These are phyloP conservation scores for Habrosyne pyritoides DNA, from an alignment of 2,888 invertebrate species.

Conservation along the genomic window DNA sequence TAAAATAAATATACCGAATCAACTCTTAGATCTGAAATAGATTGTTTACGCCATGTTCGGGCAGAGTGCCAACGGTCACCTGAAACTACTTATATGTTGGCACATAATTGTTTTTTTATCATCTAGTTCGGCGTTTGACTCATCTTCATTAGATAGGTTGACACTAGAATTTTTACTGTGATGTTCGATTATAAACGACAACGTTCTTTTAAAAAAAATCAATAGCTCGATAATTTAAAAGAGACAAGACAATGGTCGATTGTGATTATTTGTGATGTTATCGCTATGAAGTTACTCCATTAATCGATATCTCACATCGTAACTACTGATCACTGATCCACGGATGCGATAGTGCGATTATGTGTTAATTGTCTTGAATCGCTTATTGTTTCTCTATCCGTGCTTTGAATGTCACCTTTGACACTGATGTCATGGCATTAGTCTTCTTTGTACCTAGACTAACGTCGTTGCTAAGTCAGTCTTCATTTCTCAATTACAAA, in stretches of 20 bases:
- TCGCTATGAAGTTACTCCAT: constrained; percentile 40
- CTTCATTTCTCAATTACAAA: neutral
- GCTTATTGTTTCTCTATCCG: constrained; percentile 52
- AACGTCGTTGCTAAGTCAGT: neutral
- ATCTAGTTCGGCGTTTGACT: constrained; percentile 47
- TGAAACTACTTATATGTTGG: constrained; percentile 73
- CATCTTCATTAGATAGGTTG: constrained; percentile 33
- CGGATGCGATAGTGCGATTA: constrained; percentile 43
- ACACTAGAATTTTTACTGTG: constrained; percentile 9
- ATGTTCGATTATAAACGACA: constrained; percentile 14
- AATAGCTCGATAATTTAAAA: constrained; percentile 2
- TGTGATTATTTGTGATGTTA: constrained; percentile 37
- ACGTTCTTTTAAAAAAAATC: neutral
- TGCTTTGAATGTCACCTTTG: constrained; percentile 51
- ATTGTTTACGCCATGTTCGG: constrained; percentile 78
- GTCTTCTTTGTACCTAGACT: constrained; percentile 14
- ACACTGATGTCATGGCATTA: constrained; percentile 37
- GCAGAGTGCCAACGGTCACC: constrained; percentile 75
- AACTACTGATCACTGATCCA: constrained; percentile 46
- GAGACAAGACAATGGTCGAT: constrained; percentile 6
- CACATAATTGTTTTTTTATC: constrained; percentile 69
- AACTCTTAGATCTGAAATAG: constrained; percentile 77
- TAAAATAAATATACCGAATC: constrained; percentile 59
- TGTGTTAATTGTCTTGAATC: constrained; percentile 47
- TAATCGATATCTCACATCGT: constrained; percentile 41